phyloP scores from a whole-genome alignment of 2,888 invertebrate genomes.

The Pheosia gnoma region DNA sequence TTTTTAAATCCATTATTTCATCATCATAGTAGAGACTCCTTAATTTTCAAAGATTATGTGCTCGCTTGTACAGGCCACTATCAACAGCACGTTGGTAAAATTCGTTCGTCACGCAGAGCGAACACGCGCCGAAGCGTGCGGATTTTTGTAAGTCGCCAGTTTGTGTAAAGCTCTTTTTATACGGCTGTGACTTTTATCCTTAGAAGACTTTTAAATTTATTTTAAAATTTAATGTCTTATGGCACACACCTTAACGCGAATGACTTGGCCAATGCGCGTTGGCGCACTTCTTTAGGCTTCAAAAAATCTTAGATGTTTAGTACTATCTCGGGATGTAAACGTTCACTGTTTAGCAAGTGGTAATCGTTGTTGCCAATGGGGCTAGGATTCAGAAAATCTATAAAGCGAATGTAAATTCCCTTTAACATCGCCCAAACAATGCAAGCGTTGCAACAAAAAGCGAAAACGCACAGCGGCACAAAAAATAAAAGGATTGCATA shows the following conservation, averaged over 20 bases:
- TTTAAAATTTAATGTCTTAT: too few relatives aligned
- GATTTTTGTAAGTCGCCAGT: slow-evolving; percentile 71
- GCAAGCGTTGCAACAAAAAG: slow-evolving; percentile 63
- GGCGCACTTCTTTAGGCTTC: too few relatives aligned
- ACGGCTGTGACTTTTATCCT: slow-evolving; percentile 9
- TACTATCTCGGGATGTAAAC: too few relatives aligned
- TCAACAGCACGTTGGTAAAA: slow-evolving; percentile 49
- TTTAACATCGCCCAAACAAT: slow-evolving; percentile 64
- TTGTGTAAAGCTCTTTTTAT: slow-evolving; percentile 51
- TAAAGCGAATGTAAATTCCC: slow-evolving; percentile 38
- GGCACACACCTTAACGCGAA: too few relatives aligned
- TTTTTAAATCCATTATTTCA: too few relatives aligned
- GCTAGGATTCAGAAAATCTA: slow-evolving; percentile 1
- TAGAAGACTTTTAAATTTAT: too few relatives aligned
- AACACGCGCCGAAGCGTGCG: slow-evolving; percentile 64
- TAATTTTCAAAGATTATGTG: slow-evolving; percentile 12
- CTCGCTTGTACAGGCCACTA: slow-evolving; percentile 38
- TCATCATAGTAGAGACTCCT: too few relatives aligned
- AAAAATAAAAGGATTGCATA: slow-evolving; percentile 50
- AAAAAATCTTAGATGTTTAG: too few relatives aligned
- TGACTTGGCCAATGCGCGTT: too few relatives aligned
- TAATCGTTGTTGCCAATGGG: background rate
- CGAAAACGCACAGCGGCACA: slow-evolving; percentile 53
- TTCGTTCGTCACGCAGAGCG: slow-evolving; percentile 62
- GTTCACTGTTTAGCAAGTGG: too few relatives aligned